phyloP scores from a whole-genome alignment of 2,888 invertebrate genomes.

The Sussaba pulchella region DNA sequence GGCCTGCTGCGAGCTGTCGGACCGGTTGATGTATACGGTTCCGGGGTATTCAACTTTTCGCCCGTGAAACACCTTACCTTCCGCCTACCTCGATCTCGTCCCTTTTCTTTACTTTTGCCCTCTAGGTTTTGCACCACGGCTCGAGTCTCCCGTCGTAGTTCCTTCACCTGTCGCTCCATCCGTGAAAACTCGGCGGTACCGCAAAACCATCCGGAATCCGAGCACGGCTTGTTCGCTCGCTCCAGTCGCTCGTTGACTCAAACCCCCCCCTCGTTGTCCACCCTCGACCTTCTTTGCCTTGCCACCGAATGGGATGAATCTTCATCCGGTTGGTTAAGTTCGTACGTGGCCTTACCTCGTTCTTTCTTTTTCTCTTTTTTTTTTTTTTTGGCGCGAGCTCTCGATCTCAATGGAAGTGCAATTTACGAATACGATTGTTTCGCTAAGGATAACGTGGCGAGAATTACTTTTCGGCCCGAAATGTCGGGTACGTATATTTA shows the following conservation, averaged over 20 bases:
- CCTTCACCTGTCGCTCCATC: slow-evolving; percentile 56
- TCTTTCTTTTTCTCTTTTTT: too few species aligned
- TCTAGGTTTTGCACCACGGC: slow-evolving; percentile 8
- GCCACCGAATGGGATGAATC: slow-evolving; percentile 19
- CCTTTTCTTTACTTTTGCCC: slow-evolving; percentile 26
- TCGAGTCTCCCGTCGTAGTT: slow-evolving; percentile 33
- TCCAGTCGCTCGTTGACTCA: slow-evolving; percentile 13
- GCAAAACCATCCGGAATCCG: slow-evolving; percentile 37
- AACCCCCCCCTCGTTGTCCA: not conserved
- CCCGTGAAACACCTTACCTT: slow-evolving; percentile 74
- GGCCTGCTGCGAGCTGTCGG: slow-evolving; percentile 80
- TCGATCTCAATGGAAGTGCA: slow-evolving; percentile 17
- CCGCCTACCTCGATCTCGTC: slow-evolving; percentile 60
- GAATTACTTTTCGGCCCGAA: not conserved
- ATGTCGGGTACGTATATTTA: not conserved
- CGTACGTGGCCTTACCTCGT: not conserved
- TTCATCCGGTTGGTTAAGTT: slow-evolving; percentile 47
- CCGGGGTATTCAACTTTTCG: slow-evolving; percentile 77
- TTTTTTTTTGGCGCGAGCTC: not conserved
- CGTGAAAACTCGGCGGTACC: not conserved
- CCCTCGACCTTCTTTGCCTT: not conserved
- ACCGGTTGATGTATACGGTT: slow-evolving; percentile 78
- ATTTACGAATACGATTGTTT: not conserved
- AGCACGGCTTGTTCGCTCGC: slow-evolving; percentile 23
- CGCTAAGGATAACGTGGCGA: not conserved